Conservation (phyloP, 2,888 invertebrate species). For the Rhorus exstirpatorius region DNA sequence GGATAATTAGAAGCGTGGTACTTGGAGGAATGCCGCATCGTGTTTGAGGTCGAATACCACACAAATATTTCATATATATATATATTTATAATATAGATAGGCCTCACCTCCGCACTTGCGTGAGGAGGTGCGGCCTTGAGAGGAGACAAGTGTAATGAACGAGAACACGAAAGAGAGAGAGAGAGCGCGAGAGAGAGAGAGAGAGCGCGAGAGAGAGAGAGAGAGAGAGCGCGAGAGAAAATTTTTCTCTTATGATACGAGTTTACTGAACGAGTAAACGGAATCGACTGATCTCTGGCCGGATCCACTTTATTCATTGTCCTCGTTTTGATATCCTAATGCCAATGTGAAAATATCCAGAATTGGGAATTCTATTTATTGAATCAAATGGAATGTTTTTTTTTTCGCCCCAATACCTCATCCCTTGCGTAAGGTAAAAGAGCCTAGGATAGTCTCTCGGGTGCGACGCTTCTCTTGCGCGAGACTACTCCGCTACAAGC, state of each 20-base stretch:
- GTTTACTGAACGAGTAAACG: conserved; percentile 31
- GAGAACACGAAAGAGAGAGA: conserved; percentile 31
- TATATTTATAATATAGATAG: conserved; percentile 7
- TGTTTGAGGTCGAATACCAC: conserved; percentile 50
- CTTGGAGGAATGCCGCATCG: conserved; percentile 54
- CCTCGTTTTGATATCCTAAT: conserved; percentile 8
- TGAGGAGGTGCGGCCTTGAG: conserved; percentile 56
- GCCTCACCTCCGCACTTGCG: too few species aligned
- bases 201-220: conserved; percentile 32
- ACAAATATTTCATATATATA: conserved; percentile 43
- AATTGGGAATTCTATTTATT: too few species aligned
- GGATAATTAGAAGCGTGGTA: conserved; percentile 63
- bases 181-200: conserved; percentile 37
- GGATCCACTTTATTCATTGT: conserved; percentile 28
- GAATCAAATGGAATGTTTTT: too few species aligned
- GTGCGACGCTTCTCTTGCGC: not conserved
- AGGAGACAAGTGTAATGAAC: conserved; percentile 18
- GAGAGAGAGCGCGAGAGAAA: conserved; percentile 15
- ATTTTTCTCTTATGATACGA: conserved; percentile 24
- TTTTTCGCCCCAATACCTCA: too few species aligned
- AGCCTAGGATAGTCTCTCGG: not conserved
- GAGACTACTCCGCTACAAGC: not conserved
- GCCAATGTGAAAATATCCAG: not conserved
- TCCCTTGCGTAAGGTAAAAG: too few species aligned
- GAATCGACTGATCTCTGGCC: conserved; percentile 31